Evolutionary conservation across 1,140 invertebrate genomes (phyloP), one percentile per base, ranked within the genome.

Genomic region (Gonioctena quinquepunctata): DNA sequence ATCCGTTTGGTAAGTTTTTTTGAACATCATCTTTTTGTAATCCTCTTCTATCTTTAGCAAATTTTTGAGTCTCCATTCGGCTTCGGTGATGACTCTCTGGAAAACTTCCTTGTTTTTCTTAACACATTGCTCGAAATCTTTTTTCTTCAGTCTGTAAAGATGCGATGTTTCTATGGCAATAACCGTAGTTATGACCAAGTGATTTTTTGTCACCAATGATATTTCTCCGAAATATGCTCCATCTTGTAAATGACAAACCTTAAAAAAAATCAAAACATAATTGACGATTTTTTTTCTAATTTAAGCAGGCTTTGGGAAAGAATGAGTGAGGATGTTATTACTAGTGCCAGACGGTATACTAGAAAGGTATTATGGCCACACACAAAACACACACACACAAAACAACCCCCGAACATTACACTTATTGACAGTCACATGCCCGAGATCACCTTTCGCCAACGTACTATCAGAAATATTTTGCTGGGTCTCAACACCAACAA

Each of bases 121-220:
- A 6, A 81, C 70, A 33, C 65, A 76, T 23, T 42, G 63, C 50
- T 75, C 62, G 70, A 89, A 89, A 54, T 86, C 79, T 3, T 71
- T 77, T 21, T 83, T 82, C 7, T 85, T 76, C 3, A 90, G 61
- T 2, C 84, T 71, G 59, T 85, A 86, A 8, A 89, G 69, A 71
- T 88, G 86, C 16, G 86, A 85, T 26, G 84, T 88, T 79, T 89
- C 88, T 25, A 88, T 79, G 0, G 88, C 87, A 2, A 87, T 71
- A 0, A 89, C 81, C 16, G 81, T 88, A 0, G 85, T 85, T 0
- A 84, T 81, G 28, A 85, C 81, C 42, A 83, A 84, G 21, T 85
- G 83, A 59, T 85, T 84, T 8, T 86, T 83, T 75, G 87, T 83
- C 1, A 90, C 77, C 28, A 90, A 70, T 1, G 76, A 74, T 21